These are phyloP conservation scores for Volucella bombylans DNA, from an alignment of 2,888 invertebrate genomes.

Conservation along the genomic window DNA sequence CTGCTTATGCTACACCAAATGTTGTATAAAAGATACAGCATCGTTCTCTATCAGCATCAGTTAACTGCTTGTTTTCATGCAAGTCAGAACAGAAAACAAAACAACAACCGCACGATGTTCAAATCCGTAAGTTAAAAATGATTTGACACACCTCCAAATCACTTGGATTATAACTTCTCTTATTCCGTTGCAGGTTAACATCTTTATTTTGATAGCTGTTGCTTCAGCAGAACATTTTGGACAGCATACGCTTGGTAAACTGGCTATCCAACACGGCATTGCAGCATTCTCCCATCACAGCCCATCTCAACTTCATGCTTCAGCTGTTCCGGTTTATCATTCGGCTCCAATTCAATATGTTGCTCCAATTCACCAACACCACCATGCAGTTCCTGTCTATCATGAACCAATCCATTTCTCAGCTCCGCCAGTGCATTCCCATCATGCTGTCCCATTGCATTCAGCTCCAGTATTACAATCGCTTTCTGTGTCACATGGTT, in stretches of 20 bases:
- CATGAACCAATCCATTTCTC: too few relatives aligned
- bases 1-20: neutral
- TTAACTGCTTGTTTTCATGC: slow-evolving; percentile 10
- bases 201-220: slow-evolving; percentile 32
- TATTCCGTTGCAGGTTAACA: slow-evolving; percentile 16
- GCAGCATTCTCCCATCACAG: slow-evolving; percentile 26
- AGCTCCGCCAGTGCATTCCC: neutral
- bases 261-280: slow-evolving; percentile 2
- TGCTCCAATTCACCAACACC: neutral
- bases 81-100: slow-evolving; percentile 1
- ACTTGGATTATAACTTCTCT: neutral
- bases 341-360: slow-evolving; percentile 20
- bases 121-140: slow-evolving; percentile 33
- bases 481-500: slow-evolving; percentile 28
- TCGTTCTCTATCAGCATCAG: slow-evolving; percentile 26
- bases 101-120: slow-evolving; percentile 36
- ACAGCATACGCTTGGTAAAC: slow-evolving; percentile 11
- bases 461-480: slow-evolving; percentile 33
- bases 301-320: neutral
- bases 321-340: neutral
- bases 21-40: slow-evolving; percentile 45
- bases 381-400: too few relatives aligned
- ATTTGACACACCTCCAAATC: neutral
- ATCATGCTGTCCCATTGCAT: slow-evolving; percentile 8
- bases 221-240: slow-evolving; percentile 44